Conservation (phyloP, 1,140 invertebrate genomes). For the Drosophila pectinifera region DNA sequence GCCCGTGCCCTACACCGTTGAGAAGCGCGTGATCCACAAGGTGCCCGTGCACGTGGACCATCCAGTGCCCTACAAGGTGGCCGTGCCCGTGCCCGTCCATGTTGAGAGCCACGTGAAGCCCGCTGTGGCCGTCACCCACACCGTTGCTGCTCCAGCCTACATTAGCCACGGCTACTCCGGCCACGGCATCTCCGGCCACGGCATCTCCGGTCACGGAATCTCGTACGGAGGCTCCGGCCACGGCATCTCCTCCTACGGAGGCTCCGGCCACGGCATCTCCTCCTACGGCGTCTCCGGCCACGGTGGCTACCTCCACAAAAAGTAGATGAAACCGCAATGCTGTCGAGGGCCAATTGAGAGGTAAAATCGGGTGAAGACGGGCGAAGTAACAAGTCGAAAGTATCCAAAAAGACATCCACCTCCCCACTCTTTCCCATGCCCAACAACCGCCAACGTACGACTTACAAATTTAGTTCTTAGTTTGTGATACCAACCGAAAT, state of each 20-base stretch:
- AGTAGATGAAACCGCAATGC: conserved; percentile 70
- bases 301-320: conserved; percentile 82
- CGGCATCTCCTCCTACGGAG: conserved; percentile 41
- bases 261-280: conserved; percentile 58
- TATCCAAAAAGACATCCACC: conserved; percentile 37
- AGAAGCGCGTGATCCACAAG: conserved; percentile 86
- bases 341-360: conserved; percentile 61
- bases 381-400: conserved; percentile 60
- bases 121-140: conserved; percentile 58
- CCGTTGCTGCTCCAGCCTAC: conserved; percentile 53
- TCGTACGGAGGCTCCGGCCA: conserved; percentile 41
- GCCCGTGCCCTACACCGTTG: conserved; percentile 87
- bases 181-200: conserved; percentile 48
- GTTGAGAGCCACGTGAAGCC: conserved; percentile 83
- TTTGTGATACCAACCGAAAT: conserved; percentile 83
- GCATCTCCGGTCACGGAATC: conserved; percentile 41
- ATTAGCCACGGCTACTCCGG: conserved; percentile 51
- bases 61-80: conserved; percentile 87
- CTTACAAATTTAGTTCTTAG: conserved; percentile 82
- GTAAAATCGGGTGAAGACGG: conserved; percentile 68
- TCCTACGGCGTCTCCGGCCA: conserved; percentile 67
- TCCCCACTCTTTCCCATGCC: conserved; percentile 32
- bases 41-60: conserved; percentile 86
- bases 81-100: conserved; percentile 87
- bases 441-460: conserved; percentile 70